Percentiles rank a stretch among this genome's conserved stretches.
phyloP scores from a whole-genome alignment of 2,797 vertebrate genomes.

The Menidia menidia region DNA sequence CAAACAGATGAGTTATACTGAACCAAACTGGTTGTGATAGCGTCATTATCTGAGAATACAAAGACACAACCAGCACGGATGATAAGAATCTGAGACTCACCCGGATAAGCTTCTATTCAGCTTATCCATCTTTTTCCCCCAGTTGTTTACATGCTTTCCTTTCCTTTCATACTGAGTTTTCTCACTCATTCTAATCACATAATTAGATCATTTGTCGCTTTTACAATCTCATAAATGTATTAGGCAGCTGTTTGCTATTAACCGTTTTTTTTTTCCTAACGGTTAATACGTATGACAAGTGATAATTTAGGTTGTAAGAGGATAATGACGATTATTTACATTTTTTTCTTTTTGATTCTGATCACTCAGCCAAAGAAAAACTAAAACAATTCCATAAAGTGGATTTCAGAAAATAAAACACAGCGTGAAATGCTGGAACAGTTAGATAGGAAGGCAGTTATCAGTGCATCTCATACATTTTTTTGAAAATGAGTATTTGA shows the following conservation, averaged over 20 bases:
- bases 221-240: conserved; percentile 25
- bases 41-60: conserved; percentile 18
- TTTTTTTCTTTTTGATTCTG: conserved; percentile 41
- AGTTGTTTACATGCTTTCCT: conserved; percentile 6
- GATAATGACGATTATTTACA: conserved; percentile 54
- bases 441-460: conserved; percentile 13
- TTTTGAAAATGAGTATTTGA: background rate
- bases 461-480: background rate
- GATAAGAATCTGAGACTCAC: conserved; percentile 27
- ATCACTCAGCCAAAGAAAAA: conserved; percentile 10
- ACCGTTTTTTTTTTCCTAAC: conserved; percentile 45
- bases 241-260: conserved; percentile 42
- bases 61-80: conserved; percentile 21
- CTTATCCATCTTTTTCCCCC: conserved; percentile 10
- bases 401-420: conserved; percentile 38
- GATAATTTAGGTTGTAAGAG: conserved; percentile 48
- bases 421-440: conserved; percentile 24
- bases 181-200: conserved; percentile 43
- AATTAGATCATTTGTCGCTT: conserved; percentile 45
- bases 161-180: conserved; percentile 30
- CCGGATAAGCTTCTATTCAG: conserved; percentile 21
- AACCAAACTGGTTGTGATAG: background rate
- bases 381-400: conserved; percentile 35
- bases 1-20: background rate
- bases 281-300: background rate